These are phyloP conservation scores for Valencia hispanica DNA, from an alignment of 2,797 vertebrate species.

Conservation along the genomic window DNA sequence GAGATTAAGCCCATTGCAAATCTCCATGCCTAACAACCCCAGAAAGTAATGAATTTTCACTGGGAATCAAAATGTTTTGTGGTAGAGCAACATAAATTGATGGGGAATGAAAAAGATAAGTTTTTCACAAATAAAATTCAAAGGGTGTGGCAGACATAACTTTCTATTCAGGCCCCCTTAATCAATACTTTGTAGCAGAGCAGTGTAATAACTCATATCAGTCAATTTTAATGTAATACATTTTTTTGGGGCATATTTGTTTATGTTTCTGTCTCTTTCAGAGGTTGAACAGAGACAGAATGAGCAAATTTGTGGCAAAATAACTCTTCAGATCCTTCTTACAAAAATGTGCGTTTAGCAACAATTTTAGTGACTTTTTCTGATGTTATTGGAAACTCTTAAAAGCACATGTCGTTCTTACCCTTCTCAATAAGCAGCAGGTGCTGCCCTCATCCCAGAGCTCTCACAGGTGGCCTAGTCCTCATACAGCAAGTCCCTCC, in stretches of 20 bases:
- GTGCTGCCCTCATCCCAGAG: no score
- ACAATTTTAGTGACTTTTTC: no score
- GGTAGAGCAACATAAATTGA: not conserved
- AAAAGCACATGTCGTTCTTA: no score
- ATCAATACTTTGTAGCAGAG: not conserved
- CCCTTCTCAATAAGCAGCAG: no score
- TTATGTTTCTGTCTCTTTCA: no score
- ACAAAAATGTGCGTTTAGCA: no score
- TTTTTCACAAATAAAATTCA: not conserved
- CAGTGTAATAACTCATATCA: not conserved
- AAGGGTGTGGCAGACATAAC: not conserved
- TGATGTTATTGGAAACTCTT: no score
- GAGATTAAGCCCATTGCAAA: not conserved
- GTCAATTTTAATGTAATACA: not conserved
- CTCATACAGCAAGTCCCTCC: no score
- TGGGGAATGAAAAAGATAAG: not conserved
- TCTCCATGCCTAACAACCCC: not conserved
- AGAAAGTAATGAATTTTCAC: not conserved
- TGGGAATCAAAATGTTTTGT: not conserved
- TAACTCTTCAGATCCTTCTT: no score
- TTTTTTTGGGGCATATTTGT: not conserved
- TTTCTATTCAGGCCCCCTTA: not conserved
- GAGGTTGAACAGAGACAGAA: no score
- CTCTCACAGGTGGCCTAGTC: no score
- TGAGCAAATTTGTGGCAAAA: no score